Conservation (phyloP, 2,888 invertebrate genomes). For the Prosapia bicincta region DNA sequence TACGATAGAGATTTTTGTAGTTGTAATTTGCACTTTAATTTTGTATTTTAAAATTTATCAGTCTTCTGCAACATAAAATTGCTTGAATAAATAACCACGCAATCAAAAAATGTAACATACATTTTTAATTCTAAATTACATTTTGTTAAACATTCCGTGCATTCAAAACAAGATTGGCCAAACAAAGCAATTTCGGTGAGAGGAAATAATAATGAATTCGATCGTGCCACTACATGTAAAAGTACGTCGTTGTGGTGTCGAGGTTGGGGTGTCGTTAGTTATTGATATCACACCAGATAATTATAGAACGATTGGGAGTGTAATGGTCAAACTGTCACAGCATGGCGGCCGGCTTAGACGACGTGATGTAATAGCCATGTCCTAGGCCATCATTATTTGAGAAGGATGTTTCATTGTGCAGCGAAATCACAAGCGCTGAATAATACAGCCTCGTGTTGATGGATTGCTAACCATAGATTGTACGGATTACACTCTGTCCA, state of each 20-base stretch:
- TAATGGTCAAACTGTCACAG: not conserved
- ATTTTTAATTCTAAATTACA: no score
- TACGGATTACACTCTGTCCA: not conserved
- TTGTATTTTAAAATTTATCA: no score
- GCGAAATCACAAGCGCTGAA: not conserved
- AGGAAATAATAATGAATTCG: no score
- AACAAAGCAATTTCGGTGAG: no score
- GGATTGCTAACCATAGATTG: not conserved
- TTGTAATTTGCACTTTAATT: no score
- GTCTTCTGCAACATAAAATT: no score
- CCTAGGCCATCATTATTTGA: not conserved
- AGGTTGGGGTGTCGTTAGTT: conserved; percentile 38
- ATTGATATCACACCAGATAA: conserved; percentile 30
- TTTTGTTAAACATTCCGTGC: no score
- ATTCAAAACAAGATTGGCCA: no score
- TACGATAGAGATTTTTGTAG: no score
- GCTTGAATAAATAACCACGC: no score
- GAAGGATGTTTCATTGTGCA: not conserved
- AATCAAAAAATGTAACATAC: no score
- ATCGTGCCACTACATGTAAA: no score
- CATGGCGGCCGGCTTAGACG: not conserved
- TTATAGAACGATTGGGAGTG: not conserved
- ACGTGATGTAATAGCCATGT: not conserved
- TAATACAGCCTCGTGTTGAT: not conserved
- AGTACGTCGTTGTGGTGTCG: conserved; percentile 36